Base-by-base conservation (phyloP, 2,888 invertebrate genomes). In the Cerastis leucographa region DNA sequence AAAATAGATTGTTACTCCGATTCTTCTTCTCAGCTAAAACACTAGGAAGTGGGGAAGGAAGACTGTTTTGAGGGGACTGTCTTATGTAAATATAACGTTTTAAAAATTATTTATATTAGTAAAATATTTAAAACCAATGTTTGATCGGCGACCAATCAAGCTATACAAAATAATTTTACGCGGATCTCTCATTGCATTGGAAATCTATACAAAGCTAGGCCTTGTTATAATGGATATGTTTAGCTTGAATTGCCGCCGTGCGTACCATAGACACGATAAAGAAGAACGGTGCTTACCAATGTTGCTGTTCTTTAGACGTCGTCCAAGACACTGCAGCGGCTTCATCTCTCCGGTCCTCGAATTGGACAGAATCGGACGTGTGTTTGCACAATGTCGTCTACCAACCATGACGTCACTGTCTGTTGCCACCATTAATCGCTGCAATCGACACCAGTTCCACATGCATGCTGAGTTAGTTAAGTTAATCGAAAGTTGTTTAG, bases 331-430 rank as follows among this genome's bases (percentile, higher is more conserved):
- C 59, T 59, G 25, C 56, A 14, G 14, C 25, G 7, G 7, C n/a
- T 54, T n/a, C 54, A 12, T 51, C 51, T n/a, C 0, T 1, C 11
- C 11, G 22, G 51, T 1, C 25, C 56, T 25, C 25, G 7, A 56
- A 56, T 25, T 54, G 67, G 61, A 40, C 67, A 42, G 62, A 44
- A 17, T 62, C 29, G 14, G 69, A 62, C 80, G 71, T 75, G 76
- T 87, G 86, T 85, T 77, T 75, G 79, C 78, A 82, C 84, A 82
- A 81, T 77, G 70, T 80, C 40, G 49, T 70, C 68, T 49, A 40
- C 49, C 77, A 74, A 75, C 77, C 79, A 82, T 87, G 79, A 78
- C 71, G 80, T 84, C 78, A 87, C 69, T 87, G 80, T 85, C 83
- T 78, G 51, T 9, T 14, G 40, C 62, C 66, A 74, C 77, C 79